phyloP scores from a whole-genome alignment of 2,797 vertebrate genomes.

The Alcedo quadribrachys region DNA sequence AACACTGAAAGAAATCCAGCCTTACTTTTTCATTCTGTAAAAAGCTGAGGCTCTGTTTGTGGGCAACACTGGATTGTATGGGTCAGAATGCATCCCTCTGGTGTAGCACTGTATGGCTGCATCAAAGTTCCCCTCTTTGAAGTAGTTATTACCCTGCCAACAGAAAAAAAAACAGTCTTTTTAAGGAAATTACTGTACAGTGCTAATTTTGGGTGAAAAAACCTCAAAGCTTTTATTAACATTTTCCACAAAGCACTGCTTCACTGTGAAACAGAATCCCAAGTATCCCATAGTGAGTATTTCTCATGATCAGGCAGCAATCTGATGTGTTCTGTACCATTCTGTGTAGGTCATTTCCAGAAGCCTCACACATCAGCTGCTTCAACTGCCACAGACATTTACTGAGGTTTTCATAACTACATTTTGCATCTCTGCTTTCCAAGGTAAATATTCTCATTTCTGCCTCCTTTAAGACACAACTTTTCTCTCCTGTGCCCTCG shows the following conservation, averaged over 20 bases:
- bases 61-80: constrained; percentile 91
- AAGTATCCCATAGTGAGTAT: neutral
- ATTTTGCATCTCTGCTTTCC: neutral
- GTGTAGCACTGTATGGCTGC: constrained; percentile 93
- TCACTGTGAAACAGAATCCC: neutral
- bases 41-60: constrained; percentile 93
- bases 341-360: neutral
- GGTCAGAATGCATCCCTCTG: constrained; percentile 90
- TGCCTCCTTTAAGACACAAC: neutral
- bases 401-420: neutral
- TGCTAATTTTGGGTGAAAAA: neutral
- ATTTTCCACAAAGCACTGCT: neutral
- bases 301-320: neutral
- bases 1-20: neutral
- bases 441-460: neutral
- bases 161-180: neutral
- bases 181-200: neutral
- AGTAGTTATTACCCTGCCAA: constrained; percentile 88
- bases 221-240: neutral
- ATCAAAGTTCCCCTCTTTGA: constrained; percentile 91
- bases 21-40: constrained; percentile 92
- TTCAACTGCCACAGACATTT: neutral
- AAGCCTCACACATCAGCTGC: neutral
- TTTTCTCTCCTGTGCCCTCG: neutral
- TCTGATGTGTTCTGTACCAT: fast-evolving